Base-by-base conservation (phyloP, 2,113 vertebrate genomes). In the Myiopsitta monachus region DNA sequence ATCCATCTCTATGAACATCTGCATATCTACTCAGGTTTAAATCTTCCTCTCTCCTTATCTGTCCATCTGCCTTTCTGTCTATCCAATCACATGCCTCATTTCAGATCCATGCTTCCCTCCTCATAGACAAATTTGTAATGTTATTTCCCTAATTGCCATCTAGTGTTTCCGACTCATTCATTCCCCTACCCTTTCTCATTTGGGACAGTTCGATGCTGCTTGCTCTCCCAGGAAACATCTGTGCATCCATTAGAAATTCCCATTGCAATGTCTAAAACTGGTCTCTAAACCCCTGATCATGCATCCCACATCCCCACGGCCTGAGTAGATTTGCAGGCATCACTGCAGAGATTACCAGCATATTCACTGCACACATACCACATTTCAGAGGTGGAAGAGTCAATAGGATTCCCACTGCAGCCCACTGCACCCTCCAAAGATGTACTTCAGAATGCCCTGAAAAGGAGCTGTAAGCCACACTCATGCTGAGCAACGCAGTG, bases 261-360 rank as follows among this genome's bases (percentile, higher is more conserved):
- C 55, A 8, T 16, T 55, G 51, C 0, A 1, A 30, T 7, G 23
- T 23, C 69, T 64, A 18, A 57, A 83, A 57, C 0, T 6, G 44
- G 21, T 12, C 14, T 7, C 19, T 59, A 28, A 66, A 30, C 22
- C 33, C 47, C 10, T 59, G 19, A 6, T 39, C 39, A 4, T 7
- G 22, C 62, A 38, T 27, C 38, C 36, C 39, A 22, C 30, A 26
- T 13, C 10, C 31, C 43, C 46, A 63, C 7, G 13, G 15, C 11
- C 28, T 12, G 24, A 39, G 24, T 0, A 31, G 39, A 26, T 49
- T 46, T 55, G 7, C 38, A 44, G 52, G 10, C 33, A 52, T 30
- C 26, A 10, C 49, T 22, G 23, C 36, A 76, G 47, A 16, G n/a
- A 59, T 30, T 33, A 38, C 3, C 47, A 68, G 16, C 52, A 49